phyloP scores from a whole-genome alignment of 2,113 vertebrate genomes.

The Australoheros scitulus region DNA sequence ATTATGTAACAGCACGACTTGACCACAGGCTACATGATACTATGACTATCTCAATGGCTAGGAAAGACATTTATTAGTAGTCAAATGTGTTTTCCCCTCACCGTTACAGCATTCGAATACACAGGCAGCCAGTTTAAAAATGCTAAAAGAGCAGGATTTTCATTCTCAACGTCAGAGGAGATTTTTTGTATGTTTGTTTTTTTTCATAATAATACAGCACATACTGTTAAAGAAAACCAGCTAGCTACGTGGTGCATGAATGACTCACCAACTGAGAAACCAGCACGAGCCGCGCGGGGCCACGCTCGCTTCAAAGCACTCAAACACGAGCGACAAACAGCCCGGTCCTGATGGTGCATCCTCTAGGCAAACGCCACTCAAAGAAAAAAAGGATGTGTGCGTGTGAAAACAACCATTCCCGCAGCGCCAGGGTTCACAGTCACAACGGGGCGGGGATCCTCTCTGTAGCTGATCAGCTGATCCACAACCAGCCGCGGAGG shows the following conservation, averaged over 20 bases:
- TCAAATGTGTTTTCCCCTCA: not conserved
- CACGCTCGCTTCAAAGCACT: not conserved
- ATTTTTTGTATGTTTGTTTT: not conserved
- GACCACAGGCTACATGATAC: not conserved
- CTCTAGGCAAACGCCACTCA: not conserved
- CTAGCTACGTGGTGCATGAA: constrained; percentile 56
- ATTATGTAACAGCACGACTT: constrained; percentile 52
- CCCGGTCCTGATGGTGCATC: not conserved
- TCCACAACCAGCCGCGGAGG: constrained; percentile 28
- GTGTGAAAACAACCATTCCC: not conserved
- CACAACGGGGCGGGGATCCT: constrained; percentile 44
- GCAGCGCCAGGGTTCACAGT: not conserved
- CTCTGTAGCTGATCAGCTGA: constrained; percentile 72
- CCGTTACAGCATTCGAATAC: too few species aligned
- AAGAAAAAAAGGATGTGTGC: not conserved
- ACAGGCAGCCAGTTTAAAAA: not conserved
- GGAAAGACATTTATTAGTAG: not conserved
- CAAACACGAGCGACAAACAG: not conserved
- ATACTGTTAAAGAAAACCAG: not conserved
- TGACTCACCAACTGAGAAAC: constrained; percentile 76
- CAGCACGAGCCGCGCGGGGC: constrained; percentile 9
- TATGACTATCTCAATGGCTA: not conserved
- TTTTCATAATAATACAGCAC: not conserved
- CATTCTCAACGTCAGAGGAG: not conserved
- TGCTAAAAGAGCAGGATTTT: not conserved